A percentile compares a stretch with the other conserved stretches of the same genome.
Conservation (phyloP, 2,888 invertebrate genomes). For the Aleiodes alternator region DNA sequence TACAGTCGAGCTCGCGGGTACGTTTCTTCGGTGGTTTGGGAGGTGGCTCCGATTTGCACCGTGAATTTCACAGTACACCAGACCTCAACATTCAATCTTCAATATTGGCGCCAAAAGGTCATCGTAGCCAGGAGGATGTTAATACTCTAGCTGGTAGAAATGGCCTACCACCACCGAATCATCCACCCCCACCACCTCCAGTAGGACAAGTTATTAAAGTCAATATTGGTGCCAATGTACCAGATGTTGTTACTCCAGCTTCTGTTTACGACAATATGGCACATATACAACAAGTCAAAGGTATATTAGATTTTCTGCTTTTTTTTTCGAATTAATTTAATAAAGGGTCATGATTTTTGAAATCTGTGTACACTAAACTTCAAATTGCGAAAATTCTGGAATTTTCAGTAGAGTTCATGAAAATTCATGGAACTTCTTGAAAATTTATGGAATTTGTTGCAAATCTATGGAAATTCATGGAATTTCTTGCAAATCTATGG, state of each 20-base stretch:
- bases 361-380: too few relatives aligned
- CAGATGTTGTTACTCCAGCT: slow-evolving; percentile 71
- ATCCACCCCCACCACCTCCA: slow-evolving; percentile 89
- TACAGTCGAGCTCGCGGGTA: slow-evolving; percentile 77
- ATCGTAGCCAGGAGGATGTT: slow-evolving; percentile 85
- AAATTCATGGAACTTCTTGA: too few relatives aligned
- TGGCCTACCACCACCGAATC: slow-evolving; percentile 86
- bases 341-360: not conserved
- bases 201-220: slow-evolving; percentile 84
- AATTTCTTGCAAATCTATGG: too few relatives aligned
- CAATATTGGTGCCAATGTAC: slow-evolving; percentile 76
- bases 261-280: slow-evolving; percentile 74
- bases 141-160: slow-evolving; percentile 75
- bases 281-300: slow-evolving; percentile 76
- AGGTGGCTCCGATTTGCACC: slow-evolving; percentile 80
- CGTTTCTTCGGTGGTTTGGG: slow-evolving; percentile 76
- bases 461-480: too few relatives aligned
- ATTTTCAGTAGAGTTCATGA: too few relatives aligned
- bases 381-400: too few relatives aligned
- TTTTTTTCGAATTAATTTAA: slow-evolving; percentile 1
- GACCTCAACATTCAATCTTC: slow-evolving; percentile 78
- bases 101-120: slow-evolving; percentile 75
- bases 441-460: too few relatives aligned
- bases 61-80: slow-evolving; percentile 94
- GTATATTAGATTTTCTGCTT: slow-evolving; percentile 53